Base-by-base conservation (phyloP, 2,113 vertebrate species). In the Saguinus imperator region DNA sequence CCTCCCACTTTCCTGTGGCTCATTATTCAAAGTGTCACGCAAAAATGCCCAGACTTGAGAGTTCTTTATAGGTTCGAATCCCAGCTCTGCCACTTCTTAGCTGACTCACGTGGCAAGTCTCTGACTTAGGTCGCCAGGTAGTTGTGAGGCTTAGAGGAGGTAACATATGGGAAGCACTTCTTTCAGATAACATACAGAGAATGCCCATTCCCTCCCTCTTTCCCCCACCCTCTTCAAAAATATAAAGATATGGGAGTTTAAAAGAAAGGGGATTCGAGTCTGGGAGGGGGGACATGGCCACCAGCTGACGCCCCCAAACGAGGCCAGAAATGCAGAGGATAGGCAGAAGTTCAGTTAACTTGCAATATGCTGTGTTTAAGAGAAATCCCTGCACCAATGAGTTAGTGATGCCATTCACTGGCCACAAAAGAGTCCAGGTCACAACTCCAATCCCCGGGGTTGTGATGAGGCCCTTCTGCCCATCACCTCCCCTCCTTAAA, bases 141-240 rank as follows among this genome's bases (percentile, higher is more conserved):
- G 9, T 52, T 92, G 48, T 55, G 61, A 88, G 70, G 17, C 95
- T 95, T 96, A 68, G 70, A 50, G 89, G 37, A 83, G 35, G 72
- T 87, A 84, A 61, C n/a, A 55, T 27, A 55, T 23, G 40, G 20
- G 66, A 87, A 75, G 45, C 61, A 50, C 11, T 84, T 66, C 18
- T 90, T 70, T n/a, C n/a, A 32, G 70, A 81, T 87, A 94, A 79
- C n/a, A 94, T 58, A 76, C 58, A 10, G 35, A 86, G 37, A 45
- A 88, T 45, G 72, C 20, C 73, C 27, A 55, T 82, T 94, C 18
- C 6, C 12, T 27, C 61, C 61, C 76, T 27, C 3, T 29, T 43
- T 17, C 9, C 45, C 43, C 72, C 8, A 11, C 18, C 17, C 14
- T 84, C 45, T 89, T 35, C 1, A 37, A 79, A 89, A 92, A 43